These are phyloP conservation scores for Coenobita brevimanus DNA, from an alignment of 1,140 invertebrate genomes.

Conservation along the genomic window DNA sequence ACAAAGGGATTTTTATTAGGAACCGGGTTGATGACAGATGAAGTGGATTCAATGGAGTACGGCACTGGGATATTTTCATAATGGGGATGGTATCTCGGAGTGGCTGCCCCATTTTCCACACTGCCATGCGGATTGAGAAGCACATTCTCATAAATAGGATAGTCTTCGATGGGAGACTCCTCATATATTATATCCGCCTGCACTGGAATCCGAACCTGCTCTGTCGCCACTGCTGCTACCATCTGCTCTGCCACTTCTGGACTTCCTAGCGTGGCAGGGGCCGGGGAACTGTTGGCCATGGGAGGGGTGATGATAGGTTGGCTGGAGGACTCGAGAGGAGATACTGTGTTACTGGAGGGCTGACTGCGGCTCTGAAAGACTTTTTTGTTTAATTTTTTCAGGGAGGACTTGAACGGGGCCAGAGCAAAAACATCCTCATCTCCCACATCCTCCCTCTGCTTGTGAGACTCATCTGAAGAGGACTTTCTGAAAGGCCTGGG, in stretches of 20 bases:
- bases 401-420: constrained; percentile 81
- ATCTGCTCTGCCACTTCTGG: constrained; percentile 38
- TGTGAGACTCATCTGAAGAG: constrained; percentile 55
- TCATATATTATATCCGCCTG: constrained; percentile 67
- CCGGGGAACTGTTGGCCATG: constrained; percentile 48
- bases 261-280: constrained; percentile 35
- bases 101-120: constrained; percentile 38
- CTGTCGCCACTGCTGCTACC: constrained; percentile 2
- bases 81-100: constrained; percentile 45
- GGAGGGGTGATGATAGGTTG: constrained; percentile 53
- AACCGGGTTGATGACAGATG: constrained; percentile 31
- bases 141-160: constrained; percentile 71
- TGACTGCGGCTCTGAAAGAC: constrained; percentile 69
- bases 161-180: constrained; percentile 69
- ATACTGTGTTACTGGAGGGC: constrained; percentile 70
- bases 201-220: constrained; percentile 48
- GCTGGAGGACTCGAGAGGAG: constrained; percentile 66
- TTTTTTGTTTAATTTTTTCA: constrained; percentile 70
- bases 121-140: constrained; percentile 50
- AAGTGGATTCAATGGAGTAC: neutral
- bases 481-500: constrained; percentile 67
- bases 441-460: constrained; percentile 48
- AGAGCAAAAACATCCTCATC: constrained; percentile 82
- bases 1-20: constrained; percentile 60
- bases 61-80: constrained; percentile 52